Evolutionary conservation across 2,797 vertebrate species (phyloP).

Genomic region (Echiichthys vipera): DNA sequence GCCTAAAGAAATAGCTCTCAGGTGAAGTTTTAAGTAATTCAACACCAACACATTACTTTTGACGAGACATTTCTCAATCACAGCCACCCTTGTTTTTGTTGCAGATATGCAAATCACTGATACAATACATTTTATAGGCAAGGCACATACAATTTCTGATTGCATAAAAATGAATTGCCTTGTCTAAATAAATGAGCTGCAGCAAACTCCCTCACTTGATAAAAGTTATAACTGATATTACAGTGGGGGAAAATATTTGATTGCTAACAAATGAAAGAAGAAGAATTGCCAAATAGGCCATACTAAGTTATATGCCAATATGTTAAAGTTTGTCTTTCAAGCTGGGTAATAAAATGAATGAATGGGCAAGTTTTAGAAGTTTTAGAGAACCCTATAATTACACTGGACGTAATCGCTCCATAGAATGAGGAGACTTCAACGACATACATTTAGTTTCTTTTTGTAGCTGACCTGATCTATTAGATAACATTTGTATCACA

Average conservation of each 20-base stretch:
- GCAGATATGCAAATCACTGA: background rate
- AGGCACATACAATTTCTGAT: background rate
- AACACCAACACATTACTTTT: background rate
- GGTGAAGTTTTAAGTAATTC: background rate
- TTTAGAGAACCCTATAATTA: slow-evolving; percentile 33
- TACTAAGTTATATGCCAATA: background rate
- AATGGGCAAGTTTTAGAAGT: slow-evolving; percentile 28
- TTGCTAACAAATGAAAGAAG: slow-evolving; percentile 9
- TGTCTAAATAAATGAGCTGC: background rate
- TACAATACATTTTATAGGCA: background rate
- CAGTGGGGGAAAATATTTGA: background rate
- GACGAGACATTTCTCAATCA: background rate
- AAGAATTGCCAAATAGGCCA: background rate
- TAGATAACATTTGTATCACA: slow-evolving; percentile 67
- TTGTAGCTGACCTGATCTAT: slow-evolving; percentile 63
- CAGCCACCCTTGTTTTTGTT: background rate
- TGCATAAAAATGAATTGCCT: background rate
- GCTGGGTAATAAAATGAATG: slow-evolving; percentile 7
- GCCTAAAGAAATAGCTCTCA: background rate
- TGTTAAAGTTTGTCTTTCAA: slow-evolving; percentile 14
- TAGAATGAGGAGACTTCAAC: slow-evolving; percentile 22
- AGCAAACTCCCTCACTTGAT: slow-evolving; percentile 1
- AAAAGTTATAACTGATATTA: background rate
- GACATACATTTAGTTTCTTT: slow-evolving; percentile 45
- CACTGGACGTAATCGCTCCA: slow-evolving; percentile 27